Evolutionary conservation across 2,113 vertebrate genomes (phyloP).

Genomic region (Opisthocomus hoazin): DNA sequence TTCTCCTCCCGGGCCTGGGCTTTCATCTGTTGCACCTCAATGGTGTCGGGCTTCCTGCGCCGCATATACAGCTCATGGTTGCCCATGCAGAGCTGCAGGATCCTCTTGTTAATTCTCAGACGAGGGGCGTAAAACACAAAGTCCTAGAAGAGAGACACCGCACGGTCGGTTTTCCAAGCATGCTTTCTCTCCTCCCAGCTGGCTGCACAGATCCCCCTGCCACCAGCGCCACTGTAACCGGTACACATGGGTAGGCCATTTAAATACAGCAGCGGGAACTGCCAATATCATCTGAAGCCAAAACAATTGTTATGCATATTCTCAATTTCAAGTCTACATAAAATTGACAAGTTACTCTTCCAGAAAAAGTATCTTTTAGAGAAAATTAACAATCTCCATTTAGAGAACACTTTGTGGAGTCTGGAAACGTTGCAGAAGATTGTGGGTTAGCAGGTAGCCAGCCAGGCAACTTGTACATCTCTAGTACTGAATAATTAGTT

Average conservation of each 20-base stretch:
- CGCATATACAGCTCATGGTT: conserved; percentile 98
- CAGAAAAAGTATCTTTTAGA: no score
- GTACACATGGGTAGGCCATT: no score
- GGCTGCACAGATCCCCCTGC: background rate
- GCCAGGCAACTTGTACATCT: background rate
- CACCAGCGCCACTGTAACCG: no score
- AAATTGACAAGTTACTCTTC: background rate
- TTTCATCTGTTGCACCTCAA: conserved; percentile 99
- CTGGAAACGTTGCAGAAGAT: background rate
- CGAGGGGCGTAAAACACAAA: conserved; percentile 93
- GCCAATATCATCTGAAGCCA: background rate
- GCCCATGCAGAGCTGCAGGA: conserved; percentile 97
- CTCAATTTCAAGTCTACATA: background rate
- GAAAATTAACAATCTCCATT: no score
- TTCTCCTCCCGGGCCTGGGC: conserved; percentile 94
- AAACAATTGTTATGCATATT: background rate
- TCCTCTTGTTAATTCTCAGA: conserved; percentile 94
- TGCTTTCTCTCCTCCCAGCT: background rate
- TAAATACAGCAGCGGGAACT: background rate
- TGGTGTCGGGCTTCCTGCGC: conserved; percentile 92
- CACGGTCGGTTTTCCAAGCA: background rate
- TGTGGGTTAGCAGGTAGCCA: background rate
- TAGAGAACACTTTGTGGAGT: background rate
- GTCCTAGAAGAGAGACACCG: conserved; percentile 73
- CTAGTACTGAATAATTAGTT: background rate